Base-by-base conservation (phyloP, 1,140 invertebrate species). In the Andricus grossulariae region DNA sequence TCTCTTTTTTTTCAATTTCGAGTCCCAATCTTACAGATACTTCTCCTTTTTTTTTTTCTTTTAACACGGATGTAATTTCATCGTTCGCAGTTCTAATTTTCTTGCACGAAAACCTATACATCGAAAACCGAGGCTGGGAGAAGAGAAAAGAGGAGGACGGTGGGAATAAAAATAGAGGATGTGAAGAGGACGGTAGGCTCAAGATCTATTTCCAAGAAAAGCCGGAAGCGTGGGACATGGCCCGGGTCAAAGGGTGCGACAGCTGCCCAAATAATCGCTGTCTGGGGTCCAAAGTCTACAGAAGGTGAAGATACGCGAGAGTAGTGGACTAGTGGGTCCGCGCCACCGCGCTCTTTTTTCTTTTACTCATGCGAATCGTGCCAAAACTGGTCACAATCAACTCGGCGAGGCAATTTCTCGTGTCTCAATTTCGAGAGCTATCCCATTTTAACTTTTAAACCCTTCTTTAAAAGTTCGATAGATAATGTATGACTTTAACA, bases 231-330 rank as follows among this genome's bases (percentile, higher is more conserved):
- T 39, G 71, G 74, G 70, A 72, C 66, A 19, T 72, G 78, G 75
- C 32, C 71, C 50, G 45, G 72, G 78, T 79, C 54, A 81, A 80
- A 83, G 79, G 81, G 80, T 50, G 51, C 79, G 79, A 81, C 83
- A 86, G 83, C 86, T 88, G 86, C 78, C 55, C 82, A 86, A 86
- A 86, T 84, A 86, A 81, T 83, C 73, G 77, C 60, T 45, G 54
- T 70, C 75, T 54, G 50, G 54, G 78, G 78, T 72, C 66, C 76
- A 81, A 82, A 80, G 76, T 82, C 79, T 75, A 76, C 79, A 80
- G 76, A 78, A 81, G 78, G 74, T 80, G 81, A 81, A 78, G 70
- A 74, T 32, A 66, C 73, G 15, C 54, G 50, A 73, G 55, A 73
- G 50, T 51, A 55, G 32, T 70, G 72, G 74, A 72, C 80, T 74